These are phyloP conservation scores for Drosophila trapezifrons DNA, from an alignment of 1,140 invertebrate genomes.

Conservation along the genomic window DNA sequence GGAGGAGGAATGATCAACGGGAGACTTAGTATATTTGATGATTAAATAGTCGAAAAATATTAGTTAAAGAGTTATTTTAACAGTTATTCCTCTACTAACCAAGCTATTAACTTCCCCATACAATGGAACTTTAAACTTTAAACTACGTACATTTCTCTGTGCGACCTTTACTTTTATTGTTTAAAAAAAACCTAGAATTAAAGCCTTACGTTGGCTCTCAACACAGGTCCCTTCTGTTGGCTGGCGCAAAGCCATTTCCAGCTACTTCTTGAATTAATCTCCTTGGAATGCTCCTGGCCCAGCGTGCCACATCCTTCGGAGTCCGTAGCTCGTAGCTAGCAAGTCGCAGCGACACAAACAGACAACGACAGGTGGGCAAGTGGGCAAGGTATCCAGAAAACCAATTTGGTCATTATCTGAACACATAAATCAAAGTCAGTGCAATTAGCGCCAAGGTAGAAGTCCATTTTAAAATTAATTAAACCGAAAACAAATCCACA, in stretches of 20 bases:
- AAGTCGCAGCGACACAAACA: conserved; percentile 18
- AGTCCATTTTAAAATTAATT: conserved; percentile 62
- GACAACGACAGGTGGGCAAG: conserved; percentile 28
- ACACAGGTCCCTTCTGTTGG: conserved; percentile 25
- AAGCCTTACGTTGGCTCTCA: conserved; percentile 18
- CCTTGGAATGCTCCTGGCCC: conserved; percentile 26
- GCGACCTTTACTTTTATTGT: background rate
- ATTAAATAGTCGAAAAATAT: background rate
- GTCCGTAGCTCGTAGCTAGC: background rate
- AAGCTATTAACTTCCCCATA: background rate
- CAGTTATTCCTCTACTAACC: background rate
- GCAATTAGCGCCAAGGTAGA: conserved; percentile 61
- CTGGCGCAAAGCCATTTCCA: conserved; percentile 11
- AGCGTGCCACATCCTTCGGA: conserved; percentile 24
- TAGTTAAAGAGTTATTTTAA: background rate
- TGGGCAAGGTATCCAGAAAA: conserved; percentile 29
- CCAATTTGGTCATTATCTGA: conserved; percentile 61
- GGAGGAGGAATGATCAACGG: background rate
- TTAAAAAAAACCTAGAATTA: conserved; percentile 11
- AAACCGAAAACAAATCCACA: conserved; percentile 63
- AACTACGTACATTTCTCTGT: background rate
- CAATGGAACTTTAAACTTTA: background rate
- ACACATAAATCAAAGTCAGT: conserved; percentile 61
- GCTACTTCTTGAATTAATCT: conserved; percentile 41
- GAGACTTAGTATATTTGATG: background rate